These are phyloP conservation scores for Phenganax marumi DNA, from an alignment of 92 coral and sea anemone species.

Conservation along the genomic window DNA sequence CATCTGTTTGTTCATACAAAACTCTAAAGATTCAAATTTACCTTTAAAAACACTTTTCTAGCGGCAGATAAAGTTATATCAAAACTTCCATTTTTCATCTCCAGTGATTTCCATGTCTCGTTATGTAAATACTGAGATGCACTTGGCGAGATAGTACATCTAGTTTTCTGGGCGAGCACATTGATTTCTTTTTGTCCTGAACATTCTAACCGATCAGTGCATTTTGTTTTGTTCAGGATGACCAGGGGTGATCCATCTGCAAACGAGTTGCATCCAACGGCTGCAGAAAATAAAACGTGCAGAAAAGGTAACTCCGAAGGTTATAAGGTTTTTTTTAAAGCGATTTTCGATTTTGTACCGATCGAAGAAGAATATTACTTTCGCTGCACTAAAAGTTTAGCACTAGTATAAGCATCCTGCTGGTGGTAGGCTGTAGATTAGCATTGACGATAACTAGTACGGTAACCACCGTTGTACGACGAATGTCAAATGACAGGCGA, in stretches of 20 bases:
- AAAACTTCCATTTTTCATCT: background rate
- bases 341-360: too few species aligned
- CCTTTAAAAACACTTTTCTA: background rate
- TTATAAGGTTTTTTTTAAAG: too few species aligned
- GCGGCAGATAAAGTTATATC: background rate
- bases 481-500: too few species aligned
- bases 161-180: background rate
- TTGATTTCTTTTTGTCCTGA: background rate
- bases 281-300: background rate
- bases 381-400: too few species aligned
- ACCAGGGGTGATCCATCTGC: slow-evolving; percentile 14
- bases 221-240: slow-evolving; percentile 16
- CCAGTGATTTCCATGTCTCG: slow-evolving; percentile 4
- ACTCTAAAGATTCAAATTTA: background rate
- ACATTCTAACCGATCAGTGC: background rate
- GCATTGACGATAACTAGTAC: too few species aligned
- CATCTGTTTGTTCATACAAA: background rate
- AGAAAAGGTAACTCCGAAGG: background rate
- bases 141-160: background rate
- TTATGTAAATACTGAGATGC: slow-evolving; percentile 11
- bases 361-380: too few species aligned
- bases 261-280: background rate
- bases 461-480: too few species aligned
- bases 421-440: too few species aligned
- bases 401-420: too few species aligned